Conservation (phyloP, 1,140 invertebrate species). For the Zaprionus camerounensis region DNA sequence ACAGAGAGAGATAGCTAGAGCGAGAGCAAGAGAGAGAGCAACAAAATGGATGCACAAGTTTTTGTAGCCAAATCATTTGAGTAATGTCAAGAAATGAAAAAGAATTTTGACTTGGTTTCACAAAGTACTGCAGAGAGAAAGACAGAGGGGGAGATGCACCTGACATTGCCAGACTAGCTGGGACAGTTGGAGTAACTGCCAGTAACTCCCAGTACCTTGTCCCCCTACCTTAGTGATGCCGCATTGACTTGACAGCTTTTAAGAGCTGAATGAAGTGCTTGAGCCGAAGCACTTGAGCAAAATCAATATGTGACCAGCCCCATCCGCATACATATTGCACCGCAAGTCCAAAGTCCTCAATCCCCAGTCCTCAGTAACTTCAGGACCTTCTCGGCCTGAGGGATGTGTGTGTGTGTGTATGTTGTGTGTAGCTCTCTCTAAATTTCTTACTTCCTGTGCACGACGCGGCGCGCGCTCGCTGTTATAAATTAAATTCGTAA, state of each 20-base stretch:
- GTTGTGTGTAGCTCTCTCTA: slow-evolving; percentile 25
- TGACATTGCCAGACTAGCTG: slow-evolving; percentile 41
- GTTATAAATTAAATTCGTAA: slow-evolving; percentile 82
- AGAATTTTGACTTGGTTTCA: slow-evolving; percentile 50
- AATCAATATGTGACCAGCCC: slow-evolving; percentile 53
- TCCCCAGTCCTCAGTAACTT: no score
- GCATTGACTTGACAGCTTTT: slow-evolving; percentile 73
- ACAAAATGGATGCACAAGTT: slow-evolving; percentile 37
- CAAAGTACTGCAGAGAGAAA: background rate
- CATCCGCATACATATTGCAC: background rate
- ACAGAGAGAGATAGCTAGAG: slow-evolving; percentile 6
- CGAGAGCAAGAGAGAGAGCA: background rate
- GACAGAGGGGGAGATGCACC: slow-evolving; percentile 15
- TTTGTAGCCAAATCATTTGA: slow-evolving; percentile 70
- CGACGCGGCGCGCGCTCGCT: slow-evolving; percentile 52
- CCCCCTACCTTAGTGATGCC: slow-evolving; percentile 21
- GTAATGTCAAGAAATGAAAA: slow-evolving; percentile 59
- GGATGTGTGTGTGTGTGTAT: background rate
- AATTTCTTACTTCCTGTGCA: slow-evolving; percentile 55
- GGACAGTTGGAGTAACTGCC: background rate
- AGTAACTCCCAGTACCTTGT: background rate
- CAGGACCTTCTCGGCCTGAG: slow-evolving; percentile 1
- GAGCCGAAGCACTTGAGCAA: slow-evolving; percentile 48
- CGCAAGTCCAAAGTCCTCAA: background rate
- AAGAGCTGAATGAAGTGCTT: slow-evolving; percentile 67